Base-by-base conservation (phyloP, 2,113 vertebrate genomes). In the Calypte anna region DNA sequence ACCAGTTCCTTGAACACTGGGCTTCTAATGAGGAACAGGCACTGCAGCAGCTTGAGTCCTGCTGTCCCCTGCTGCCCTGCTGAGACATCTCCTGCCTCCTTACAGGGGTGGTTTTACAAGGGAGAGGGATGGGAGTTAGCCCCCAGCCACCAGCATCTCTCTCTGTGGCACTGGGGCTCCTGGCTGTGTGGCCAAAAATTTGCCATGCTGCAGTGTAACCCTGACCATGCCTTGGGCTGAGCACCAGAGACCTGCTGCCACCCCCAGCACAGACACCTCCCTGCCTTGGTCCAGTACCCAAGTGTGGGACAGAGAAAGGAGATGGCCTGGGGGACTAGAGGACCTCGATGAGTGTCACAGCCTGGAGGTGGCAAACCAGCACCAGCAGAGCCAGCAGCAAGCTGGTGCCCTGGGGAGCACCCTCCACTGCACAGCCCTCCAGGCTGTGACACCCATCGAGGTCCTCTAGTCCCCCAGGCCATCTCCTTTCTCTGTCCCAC, bases 21-120 rank as follows among this genome's bases (percentile, higher is more conserved):
- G 59, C 48, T 90, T 95, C 28, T 67, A 93, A 96, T 68, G 86
- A 93, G 73, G 76, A 92, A n/a, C 88, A 94, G 90, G 59, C 9
- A 0, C 79, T 74, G 79, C 91, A 57, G 66, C 79, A 93, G 63
- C 77, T 43, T 2, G 23, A 51, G 72, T 92, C 55, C 53, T 1
- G 3, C 76, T 90, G 73, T 72, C 76, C 46, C 38, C 79, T 90
- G 68, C 36, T 38, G 59, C 63, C 64, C 31, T 77, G 64, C 55
- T 62, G 59, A 90, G 82, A 67, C 23, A n/a, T 50, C 76, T 90
- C 72, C 72, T 88, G 51, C 53, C 1, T 7, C 94, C 59, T 82
- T 31, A 31, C 86, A 70, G 72, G n/a, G 14, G 2, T 43, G 20
- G 8, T 72, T 91, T 92, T 57, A 61, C 81, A 63, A 63, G 61